A percentile compares a stretch with the other conserved stretches of the same genome.
These are phyloP conservation scores for Campoplex nolae DNA, from an alignment of 2,888 invertebrate species.

Conservation along the genomic window DNA sequence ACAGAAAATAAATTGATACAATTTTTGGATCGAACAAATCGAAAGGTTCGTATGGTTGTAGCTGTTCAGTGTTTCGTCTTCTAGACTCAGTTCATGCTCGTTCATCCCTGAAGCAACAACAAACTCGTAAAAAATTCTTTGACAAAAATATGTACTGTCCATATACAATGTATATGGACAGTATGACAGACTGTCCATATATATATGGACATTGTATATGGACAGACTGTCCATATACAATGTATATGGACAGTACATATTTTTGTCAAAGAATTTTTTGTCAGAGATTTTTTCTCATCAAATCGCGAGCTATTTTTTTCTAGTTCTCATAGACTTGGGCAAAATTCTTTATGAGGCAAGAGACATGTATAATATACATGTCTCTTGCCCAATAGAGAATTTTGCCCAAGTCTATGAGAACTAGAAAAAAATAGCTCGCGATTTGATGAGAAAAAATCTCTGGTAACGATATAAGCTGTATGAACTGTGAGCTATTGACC, in stretches of 20 bases:
- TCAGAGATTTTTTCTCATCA: neutral
- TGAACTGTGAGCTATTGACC: slow-evolving; percentile 42
- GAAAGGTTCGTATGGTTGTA: neutral
- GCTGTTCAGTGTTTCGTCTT: neutral
- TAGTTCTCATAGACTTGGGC: neutral
- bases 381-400: neutral
- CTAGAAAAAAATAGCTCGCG: neutral
- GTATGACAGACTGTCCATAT: too few species aligned
- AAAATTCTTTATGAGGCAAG: neutral
- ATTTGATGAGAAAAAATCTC: neutral
- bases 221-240: too few species aligned
- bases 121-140: neutral
- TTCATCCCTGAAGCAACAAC: too few species aligned
- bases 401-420: neutral
- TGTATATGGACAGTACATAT: too few species aligned
- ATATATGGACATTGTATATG: too few species aligned
- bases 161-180: too few species aligned
- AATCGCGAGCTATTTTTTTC: neutral
- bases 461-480: slow-evolving; percentile 7
- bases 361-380: too few species aligned
- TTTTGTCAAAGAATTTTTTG: too few species aligned
- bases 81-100: too few species aligned
- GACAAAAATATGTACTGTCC: too few species aligned
- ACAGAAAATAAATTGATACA: neutral
- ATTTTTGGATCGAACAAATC: neutral